phyloP scores from a whole-genome alignment of 2,888 invertebrate genomes.

The Smittia sp. region DNA sequence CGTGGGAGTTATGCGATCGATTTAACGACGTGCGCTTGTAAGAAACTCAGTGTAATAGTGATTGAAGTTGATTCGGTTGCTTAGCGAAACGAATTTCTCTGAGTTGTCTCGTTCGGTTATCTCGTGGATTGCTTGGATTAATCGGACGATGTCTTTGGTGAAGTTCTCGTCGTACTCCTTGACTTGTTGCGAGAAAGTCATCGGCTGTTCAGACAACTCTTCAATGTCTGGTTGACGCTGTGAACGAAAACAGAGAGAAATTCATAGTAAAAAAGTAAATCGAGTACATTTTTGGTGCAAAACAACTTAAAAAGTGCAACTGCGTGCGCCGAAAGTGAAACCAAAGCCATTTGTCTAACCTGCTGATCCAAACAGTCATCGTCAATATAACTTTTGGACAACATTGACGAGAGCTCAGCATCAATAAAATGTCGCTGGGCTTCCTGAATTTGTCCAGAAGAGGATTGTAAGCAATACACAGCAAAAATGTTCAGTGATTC shows the following conservation, averaged over 20 bases:
- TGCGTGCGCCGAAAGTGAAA: not conserved
- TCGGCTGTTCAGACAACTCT: constrained; percentile 47
- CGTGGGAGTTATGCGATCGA: too few relatives aligned
- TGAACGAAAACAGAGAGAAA: constrained; percentile 31
- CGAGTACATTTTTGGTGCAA: too few relatives aligned
- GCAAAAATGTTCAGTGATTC: not conserved
- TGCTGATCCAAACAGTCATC: constrained; percentile 50
- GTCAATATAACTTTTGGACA: constrained; percentile 51
- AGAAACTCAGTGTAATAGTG: not conserved
- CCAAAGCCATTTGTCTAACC: constrained; percentile 19
- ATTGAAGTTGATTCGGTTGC: constrained; percentile 46
- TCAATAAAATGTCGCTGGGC: constrained; percentile 53
- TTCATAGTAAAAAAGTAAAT: not conserved
- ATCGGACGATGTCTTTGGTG: constrained; percentile 50
- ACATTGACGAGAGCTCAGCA: constrained; percentile 53
- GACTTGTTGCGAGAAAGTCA: constrained; percentile 52
- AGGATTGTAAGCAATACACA: not conserved
- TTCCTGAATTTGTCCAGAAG: constrained; percentile 46
- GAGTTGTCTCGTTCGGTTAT: constrained; percentile 51
- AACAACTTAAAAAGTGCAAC: too few relatives aligned
- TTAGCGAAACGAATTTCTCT: constrained; percentile 52
- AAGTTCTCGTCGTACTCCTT: constrained; percentile 52
- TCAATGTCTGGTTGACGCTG: constrained; percentile 47
- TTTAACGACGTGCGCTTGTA: not conserved
- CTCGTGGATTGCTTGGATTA: constrained; percentile 51